phyloP scores from a whole-genome alignment of 2,113 vertebrate species.

The Euleptes europaea region DNA sequence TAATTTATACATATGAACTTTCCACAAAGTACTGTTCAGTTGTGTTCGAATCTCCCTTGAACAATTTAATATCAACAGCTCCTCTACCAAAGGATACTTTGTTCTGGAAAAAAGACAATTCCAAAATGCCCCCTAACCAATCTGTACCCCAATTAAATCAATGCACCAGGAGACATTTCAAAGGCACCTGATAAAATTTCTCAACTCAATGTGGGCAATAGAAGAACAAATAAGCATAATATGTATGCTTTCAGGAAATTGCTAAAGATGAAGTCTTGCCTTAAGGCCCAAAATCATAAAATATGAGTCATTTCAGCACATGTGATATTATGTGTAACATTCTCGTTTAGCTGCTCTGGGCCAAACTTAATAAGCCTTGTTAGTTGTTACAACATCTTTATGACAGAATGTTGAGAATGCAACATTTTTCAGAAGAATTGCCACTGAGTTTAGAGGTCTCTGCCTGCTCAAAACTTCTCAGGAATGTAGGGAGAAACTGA shows the following conservation, averaged over 20 bases:
- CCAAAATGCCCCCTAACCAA: background rate
- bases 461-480: background rate
- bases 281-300: background rate
- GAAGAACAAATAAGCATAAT: background rate
- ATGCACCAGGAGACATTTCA: background rate
- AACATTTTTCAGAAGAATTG: background rate
- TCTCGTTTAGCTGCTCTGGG: background rate
- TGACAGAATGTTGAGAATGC: background rate
- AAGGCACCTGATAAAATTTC: background rate
- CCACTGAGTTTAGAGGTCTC: background rate
- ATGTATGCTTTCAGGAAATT: background rate
- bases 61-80: background rate
- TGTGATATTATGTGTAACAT: background rate
- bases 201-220: conserved; percentile 16
- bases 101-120: background rate
- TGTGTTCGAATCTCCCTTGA: background rate
- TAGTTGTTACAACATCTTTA: background rate
- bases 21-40: background rate
- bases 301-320: background rate
- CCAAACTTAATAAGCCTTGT: background rate
- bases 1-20: background rate
- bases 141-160: background rate
- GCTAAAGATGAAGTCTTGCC: background rate
- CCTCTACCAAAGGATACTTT: background rate
- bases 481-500: background rate